A percentile compares a stretch with the other conserved stretches of the same genome.
Conservation (phyloP, 2,113 vertebrate species). For the Camelus bactrianus region DNA sequence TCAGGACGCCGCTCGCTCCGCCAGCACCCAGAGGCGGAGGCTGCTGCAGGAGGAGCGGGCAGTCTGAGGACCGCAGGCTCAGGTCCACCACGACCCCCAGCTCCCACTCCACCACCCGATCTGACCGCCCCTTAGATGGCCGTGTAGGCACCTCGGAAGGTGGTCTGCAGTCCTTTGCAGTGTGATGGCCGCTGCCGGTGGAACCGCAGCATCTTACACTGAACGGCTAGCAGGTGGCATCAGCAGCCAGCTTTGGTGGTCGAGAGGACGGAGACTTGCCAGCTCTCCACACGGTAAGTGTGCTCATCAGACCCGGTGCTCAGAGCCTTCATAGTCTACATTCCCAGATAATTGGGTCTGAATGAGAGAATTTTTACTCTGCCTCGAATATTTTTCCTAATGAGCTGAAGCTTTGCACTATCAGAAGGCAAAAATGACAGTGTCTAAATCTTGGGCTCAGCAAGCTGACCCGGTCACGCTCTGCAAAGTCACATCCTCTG, state of each 20-base stretch:
- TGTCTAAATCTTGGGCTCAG: not conserved
- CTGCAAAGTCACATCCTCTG: too few relatives aligned
- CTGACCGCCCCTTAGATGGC: not conserved
- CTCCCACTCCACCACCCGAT: not conserved
- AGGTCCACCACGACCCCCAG: not conserved
- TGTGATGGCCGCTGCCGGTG: not conserved
- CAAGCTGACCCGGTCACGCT: not conserved
- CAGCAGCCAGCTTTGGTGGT: not conserved
- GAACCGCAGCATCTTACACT: too few relatives aligned
- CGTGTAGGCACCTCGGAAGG: rapidly evolving
- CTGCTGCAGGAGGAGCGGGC: rapidly evolving
- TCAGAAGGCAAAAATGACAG: not conserved
- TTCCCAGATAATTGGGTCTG: not conserved
- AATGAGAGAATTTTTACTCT: not conserved
- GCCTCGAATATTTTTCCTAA: not conserved
- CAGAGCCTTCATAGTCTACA: not conserved
- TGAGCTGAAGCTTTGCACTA: not conserved
- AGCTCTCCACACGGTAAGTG: not conserved
- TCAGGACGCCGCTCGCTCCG: not conserved
- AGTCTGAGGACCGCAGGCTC: not conserved
- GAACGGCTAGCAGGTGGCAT: not conserved
- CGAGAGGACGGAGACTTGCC: not conserved
- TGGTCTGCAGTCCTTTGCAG: rapidly evolving
- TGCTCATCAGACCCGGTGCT: not conserved
- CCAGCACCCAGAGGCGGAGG: not conserved